Conservation (phyloP, 1,140 invertebrate species). For the Halesus radiatus region DNA sequence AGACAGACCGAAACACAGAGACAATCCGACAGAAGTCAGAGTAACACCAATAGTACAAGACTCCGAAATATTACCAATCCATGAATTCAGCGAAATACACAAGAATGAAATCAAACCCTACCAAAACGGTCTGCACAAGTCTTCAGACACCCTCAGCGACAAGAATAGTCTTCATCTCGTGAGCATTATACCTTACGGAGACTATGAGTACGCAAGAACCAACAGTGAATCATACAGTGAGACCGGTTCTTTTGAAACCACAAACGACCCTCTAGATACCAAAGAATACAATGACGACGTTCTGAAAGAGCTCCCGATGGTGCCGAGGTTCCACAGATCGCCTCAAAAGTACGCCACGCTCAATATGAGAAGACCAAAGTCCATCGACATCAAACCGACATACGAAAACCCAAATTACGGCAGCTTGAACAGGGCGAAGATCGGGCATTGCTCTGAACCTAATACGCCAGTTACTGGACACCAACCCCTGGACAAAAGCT, state of each 20-base stretch:
- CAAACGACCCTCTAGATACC: background rate
- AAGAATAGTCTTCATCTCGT: background rate
- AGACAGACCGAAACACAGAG: conserved; percentile 47
- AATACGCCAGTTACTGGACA: conserved; percentile 62
- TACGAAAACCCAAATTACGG: conserved; percentile 65
- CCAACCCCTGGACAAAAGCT: conserved; percentile 3
- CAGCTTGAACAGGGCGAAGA: conserved; percentile 65
- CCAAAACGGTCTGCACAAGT: conserved; percentile 1
- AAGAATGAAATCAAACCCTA: conserved; percentile 56
- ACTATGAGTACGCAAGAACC: conserved; percentile 4
- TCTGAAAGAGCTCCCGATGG: conserved; percentile 67
- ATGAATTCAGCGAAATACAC: conserved; percentile 62
- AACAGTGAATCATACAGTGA: conserved; percentile 10
- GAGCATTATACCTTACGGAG: conserved; percentile 30
- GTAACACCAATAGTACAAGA: conserved; percentile 49
- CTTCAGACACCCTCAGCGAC: background rate
- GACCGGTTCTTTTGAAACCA: conserved; percentile 7
- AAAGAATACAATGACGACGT: conserved; percentile 66
- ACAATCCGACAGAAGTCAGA: conserved; percentile 48
- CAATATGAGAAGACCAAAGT: conserved; percentile 67
- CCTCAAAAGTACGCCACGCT: conserved; percentile 69
- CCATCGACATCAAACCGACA: conserved; percentile 65
- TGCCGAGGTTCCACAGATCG: conserved; percentile 67
- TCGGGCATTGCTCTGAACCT: conserved; percentile 68
- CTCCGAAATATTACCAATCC: conserved; percentile 50